phyloP scores from a whole-genome alignment of 1,140 invertebrate species.

The Pemphigus obesinymphae region DNA sequence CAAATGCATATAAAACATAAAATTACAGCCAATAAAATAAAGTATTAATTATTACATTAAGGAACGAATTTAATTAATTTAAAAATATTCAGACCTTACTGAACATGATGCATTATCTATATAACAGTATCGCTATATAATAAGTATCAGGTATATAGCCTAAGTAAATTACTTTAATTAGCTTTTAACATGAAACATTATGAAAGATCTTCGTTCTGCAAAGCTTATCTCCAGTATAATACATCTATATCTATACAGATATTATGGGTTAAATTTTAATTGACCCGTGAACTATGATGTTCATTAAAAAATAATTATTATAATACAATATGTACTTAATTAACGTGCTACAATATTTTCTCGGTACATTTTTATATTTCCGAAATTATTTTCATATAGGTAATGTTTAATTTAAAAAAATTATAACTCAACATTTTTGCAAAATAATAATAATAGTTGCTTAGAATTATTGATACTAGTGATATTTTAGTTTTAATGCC shows the following conservation, averaged over 20 bases:
- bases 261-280: neutral
- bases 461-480: no score
- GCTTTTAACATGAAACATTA: conserved; percentile 12
- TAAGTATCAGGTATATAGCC: neutral
- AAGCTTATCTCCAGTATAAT: neutral
- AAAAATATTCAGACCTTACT: neutral
- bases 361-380: no score
- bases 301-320: conserved; percentile 5
- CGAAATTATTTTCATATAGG: no score
- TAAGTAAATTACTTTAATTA: neutral
- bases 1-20: no score
- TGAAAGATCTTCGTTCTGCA: neutral
- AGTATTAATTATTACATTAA: neutral
- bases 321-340: neutral
- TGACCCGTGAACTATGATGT: neutral
- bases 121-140: neutral
- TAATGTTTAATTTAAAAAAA: no score
- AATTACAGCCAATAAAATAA: no score
- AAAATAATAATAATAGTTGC: no score
- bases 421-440: no score
- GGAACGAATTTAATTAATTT: neutral
- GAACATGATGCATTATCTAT: neutral
- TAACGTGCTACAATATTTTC: no score
- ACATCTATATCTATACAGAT: neutral
- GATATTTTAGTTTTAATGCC: no score